A percentile compares a stretch with the other conserved stretches of the same genome.
Conservation (phyloP, 2,888 invertebrate genomes). For the Cylindroiulus punctatus region DNA sequence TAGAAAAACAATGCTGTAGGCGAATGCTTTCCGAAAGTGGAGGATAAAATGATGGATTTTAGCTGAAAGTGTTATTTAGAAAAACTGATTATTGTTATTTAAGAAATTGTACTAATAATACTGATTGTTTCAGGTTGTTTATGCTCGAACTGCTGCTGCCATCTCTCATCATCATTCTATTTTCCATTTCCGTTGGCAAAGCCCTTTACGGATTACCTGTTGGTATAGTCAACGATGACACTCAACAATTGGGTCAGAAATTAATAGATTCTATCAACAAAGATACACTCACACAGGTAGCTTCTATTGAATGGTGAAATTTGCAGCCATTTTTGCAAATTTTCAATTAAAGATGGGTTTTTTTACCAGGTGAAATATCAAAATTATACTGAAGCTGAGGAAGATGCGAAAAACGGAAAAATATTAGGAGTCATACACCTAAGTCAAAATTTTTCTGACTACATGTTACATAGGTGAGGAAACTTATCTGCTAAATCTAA, state of each 20-base stretch:
- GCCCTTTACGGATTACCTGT: not conserved
- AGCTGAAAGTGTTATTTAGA: too few species aligned
- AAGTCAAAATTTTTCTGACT: not conserved
- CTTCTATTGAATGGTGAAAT: not conserved
- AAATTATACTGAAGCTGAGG: not conserved
- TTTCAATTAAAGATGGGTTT: not conserved
- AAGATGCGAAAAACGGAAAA: not conserved
- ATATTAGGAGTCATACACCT: not conserved
- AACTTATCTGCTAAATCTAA: too few species aligned
- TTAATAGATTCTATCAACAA: not conserved
- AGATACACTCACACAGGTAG: not conserved
- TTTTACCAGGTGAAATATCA: not conserved
- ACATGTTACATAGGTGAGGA: not conserved
- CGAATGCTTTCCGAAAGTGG: too few species aligned
- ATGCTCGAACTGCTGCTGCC: constrained; percentile 5
- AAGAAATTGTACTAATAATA: not conserved
- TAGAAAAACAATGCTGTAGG: too few species aligned
- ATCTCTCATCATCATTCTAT: not conserved
- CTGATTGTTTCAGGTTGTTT: not conserved
- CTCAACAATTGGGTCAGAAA: not conserved
- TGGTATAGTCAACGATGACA: constrained; percentile 25
- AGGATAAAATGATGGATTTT: too few species aligned
- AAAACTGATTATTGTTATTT: too few species aligned
- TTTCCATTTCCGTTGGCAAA: not conserved
- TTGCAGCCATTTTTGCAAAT: not conserved